phyloP scores from a whole-genome alignment of 2,888 invertebrate genomes.

The Netelia fuscicornis region DNA sequence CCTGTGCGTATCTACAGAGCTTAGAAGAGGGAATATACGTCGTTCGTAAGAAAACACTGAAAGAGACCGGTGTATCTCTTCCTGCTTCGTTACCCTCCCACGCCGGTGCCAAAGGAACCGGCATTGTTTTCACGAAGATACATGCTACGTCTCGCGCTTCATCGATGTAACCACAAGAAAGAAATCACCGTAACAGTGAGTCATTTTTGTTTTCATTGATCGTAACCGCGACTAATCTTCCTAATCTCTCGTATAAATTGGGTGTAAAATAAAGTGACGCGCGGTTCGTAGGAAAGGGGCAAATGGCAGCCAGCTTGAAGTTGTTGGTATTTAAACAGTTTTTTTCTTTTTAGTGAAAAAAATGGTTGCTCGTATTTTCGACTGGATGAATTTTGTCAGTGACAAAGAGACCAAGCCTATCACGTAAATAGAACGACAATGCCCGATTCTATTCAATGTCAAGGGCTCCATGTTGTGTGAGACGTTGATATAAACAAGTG shows the following conservation, averaged over 20 bases:
- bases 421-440: too few species aligned
- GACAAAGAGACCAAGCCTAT: too few species aligned
- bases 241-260: neutral
- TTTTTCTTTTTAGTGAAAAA: too few species aligned
- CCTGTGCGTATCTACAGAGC: conserved; percentile 26
- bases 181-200: conserved; percentile 16
- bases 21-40: conserved; percentile 47
- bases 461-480: too few species aligned
- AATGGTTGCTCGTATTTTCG: too few species aligned
- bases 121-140: neutral
- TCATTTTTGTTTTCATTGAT: neutral
- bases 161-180: conserved; percentile 29
- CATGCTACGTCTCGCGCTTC: neutral
- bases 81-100: conserved; percentile 5
- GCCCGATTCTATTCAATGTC: too few species aligned
- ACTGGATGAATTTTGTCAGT: too few species aligned
- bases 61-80: neutral
- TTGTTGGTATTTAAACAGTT: too few species aligned
- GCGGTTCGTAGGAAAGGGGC: too few species aligned
- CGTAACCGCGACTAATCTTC: neutral
- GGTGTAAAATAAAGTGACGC: neutral
- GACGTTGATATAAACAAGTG: neutral
- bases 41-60: conserved; percentile 31
- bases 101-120: conserved; percentile 45
- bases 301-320: too few species aligned